Evolutionary conservation across 1,140 invertebrate species (phyloP).

Genomic region (Bombus waltoni): DNA sequence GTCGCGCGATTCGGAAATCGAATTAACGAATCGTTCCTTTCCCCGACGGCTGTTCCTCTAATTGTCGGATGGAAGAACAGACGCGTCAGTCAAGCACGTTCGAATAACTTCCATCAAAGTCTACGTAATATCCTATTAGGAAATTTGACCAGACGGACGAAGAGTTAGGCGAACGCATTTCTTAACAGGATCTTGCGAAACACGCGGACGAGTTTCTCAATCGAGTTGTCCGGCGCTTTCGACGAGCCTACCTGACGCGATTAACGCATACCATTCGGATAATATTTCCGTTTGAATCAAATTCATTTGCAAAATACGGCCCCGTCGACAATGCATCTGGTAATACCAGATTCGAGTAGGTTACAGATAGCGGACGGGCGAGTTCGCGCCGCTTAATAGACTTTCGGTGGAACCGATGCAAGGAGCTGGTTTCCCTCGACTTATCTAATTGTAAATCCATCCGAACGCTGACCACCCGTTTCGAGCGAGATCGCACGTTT

Average conservation of each 20-base stretch:
- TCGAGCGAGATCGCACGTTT: neutral
- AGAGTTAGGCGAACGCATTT: conserved; percentile 2
- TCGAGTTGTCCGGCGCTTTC: conserved; percentile 29
- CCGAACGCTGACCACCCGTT: conserved; percentile 21
- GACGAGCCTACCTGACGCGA: conserved; percentile 27
- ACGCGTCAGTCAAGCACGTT: too few relatives aligned
- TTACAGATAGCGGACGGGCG: conserved; percentile 15
- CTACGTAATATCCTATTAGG: conserved; percentile 16
- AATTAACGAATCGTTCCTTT: neutral
- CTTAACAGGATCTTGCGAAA: conserved; percentile 36
- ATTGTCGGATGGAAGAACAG: too few relatives aligned
- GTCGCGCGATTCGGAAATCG: conserved; percentile 11
- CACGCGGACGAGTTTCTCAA: conserved; percentile 32
- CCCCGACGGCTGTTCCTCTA: neutral
- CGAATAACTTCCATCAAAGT: neutral
- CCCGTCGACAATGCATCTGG: neutral
- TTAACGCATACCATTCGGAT: conserved; percentile 31
- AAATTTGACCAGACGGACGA: conserved; percentile 30
- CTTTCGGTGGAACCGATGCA: conserved; percentile 19
- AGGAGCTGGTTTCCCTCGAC: neutral
- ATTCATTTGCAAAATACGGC: conserved; percentile 13
- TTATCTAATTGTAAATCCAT: conserved; percentile 14
- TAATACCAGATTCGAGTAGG: conserved; percentile 26
- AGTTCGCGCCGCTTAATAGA: conserved; percentile 10
- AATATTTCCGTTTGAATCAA: conserved; percentile 28